phyloP scores from a whole-genome alignment of 2,797 vertebrate genomes.

The Lindbergichthys nudifrons region DNA sequence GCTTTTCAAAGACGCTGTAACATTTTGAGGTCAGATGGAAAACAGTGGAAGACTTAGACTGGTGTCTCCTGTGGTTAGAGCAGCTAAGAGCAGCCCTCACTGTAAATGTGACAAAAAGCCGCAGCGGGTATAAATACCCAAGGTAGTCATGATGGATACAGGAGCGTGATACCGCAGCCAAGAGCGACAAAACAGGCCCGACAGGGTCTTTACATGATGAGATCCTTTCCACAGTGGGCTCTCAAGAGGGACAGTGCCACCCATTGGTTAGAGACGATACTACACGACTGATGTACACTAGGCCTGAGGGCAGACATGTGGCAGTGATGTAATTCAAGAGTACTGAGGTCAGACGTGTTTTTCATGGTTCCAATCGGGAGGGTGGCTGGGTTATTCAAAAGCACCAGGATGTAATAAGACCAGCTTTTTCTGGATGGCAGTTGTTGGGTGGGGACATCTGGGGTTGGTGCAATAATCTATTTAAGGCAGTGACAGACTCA shows the following conservation, averaged over 20 bases:
- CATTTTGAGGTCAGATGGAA: slow-evolving; percentile 55
- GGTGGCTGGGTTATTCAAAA: slow-evolving; percentile 43
- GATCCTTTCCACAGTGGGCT: slow-evolving; percentile 21
- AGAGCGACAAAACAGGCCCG: slow-evolving; percentile 42
- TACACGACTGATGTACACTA: slow-evolving; percentile 5
- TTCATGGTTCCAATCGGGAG: slow-evolving; percentile 28
- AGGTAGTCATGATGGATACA: slow-evolving; percentile 45
- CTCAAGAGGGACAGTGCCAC: slow-evolving; percentile 64
- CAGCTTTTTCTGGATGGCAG: slow-evolving; percentile 42
- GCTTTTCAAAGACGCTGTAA: slow-evolving; percentile 41
- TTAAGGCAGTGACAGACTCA: slow-evolving; percentile 56
- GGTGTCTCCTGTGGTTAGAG: slow-evolving; percentile 23
- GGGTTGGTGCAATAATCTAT: slow-evolving; percentile 57
- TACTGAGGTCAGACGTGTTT: slow-evolving; percentile 56
- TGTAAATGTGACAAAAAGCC: slow-evolving; percentile 63
- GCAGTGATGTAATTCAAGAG: slow-evolving; percentile 54
- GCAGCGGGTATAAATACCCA: slow-evolving; percentile 68
- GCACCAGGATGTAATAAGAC: slow-evolving; percentile 40
- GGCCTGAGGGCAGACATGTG: slow-evolving; percentile 16
- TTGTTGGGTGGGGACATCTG: slow-evolving; percentile 4
- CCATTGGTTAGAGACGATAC: slow-evolving; percentile 57
- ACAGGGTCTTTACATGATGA: slow-evolving; percentile 6
- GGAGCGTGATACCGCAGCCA: slow-evolving; percentile 37
- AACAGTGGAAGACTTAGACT: slow-evolving; percentile 12
- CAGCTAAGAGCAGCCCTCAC: slow-evolving; percentile 35